These are phyloP conservation scores for Chascanopsetta lugubris DNA, from an alignment of 2,113 vertebrate genomes.

Conservation along the genomic window DNA sequence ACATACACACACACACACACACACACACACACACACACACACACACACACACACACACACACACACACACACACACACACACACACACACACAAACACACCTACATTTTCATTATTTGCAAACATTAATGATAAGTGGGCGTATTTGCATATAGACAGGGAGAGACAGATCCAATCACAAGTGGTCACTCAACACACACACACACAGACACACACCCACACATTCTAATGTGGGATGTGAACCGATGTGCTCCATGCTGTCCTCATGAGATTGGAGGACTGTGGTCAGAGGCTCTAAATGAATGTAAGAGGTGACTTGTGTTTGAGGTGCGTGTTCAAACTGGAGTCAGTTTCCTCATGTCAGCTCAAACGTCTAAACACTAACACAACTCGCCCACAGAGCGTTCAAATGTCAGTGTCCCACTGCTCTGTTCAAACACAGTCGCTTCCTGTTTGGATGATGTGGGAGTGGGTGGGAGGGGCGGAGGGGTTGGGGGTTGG, in stretches of 20 bases:
- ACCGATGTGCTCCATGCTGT: background rate
- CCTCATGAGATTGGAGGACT: background rate
- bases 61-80: background rate
- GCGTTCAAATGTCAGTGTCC: conserved; percentile 15
- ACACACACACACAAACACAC: background rate
- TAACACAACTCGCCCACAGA: conserved; percentile 5
- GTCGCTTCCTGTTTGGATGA: background rate
- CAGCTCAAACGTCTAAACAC: conserved; percentile 1
- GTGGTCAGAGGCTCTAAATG: background rate
- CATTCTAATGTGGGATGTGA: background rate
- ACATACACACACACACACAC: background rate
- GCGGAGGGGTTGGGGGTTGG: too few relatives aligned
- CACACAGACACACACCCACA: background rate
- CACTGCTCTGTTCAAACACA: background rate
- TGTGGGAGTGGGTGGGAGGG: conserved; percentile 4
- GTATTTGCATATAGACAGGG: conserved; percentile 3
- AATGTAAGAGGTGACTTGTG: background rate
- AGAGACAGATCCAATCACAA: background rate
- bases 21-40: background rate
- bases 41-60: background rate
- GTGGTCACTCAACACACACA: background rate
- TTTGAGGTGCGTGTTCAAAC: conserved; percentile 8
- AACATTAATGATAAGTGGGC: background rate
- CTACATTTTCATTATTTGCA: background rate
- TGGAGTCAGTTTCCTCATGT: conserved; percentile 8